Percentiles rank a stretch among this genome's conserved stretches.
Evolutionary conservation across 2,888 invertebrate genomes (phyloP).

Genomic region (Zaprionus lineosus): DNA sequence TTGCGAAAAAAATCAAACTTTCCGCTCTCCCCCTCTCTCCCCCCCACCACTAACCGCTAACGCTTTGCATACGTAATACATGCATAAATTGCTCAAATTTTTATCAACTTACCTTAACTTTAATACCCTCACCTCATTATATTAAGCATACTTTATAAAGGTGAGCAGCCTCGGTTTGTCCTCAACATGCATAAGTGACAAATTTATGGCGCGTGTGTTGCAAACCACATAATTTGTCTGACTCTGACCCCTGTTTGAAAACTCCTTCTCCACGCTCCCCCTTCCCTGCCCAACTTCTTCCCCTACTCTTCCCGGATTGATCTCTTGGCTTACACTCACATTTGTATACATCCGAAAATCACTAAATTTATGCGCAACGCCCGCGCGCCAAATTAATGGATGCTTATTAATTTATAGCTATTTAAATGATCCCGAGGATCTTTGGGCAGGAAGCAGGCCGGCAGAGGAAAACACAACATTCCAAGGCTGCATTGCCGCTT

Average conservation of each 20-base stretch:
- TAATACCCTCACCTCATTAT: conserved; percentile 51
- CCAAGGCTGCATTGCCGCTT: conserved; percentile 48
- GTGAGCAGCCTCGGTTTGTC: conserved; percentile 45
- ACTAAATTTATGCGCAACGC: conserved; percentile 72
- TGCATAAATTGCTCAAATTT: conserved; percentile 16
- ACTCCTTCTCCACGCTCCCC: background rate
- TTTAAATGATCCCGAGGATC: conserved; percentile 72
- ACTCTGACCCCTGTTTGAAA: conserved; percentile 29
- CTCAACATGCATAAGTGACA: conserved; percentile 63
- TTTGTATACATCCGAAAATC: conserved; percentile 54
- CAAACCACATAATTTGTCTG: conserved; percentile 76
- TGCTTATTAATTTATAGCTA: conserved; percentile 77
- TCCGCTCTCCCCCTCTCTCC: too few species aligned
- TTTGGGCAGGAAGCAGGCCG: conserved; percentile 3
- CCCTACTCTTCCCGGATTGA: conserved; percentile 3
- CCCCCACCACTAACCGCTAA: too few species aligned
- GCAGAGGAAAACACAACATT: conserved; percentile 47
- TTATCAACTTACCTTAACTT: conserved; percentile 9
- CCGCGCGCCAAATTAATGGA: conserved; percentile 75
- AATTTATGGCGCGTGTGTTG: conserved; percentile 77
- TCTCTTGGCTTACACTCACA: conserved; percentile 1
- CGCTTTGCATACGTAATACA: too few species aligned
- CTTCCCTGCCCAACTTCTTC: too few species aligned
- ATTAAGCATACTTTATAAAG: conserved; percentile 30
- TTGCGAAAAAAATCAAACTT: too few species aligned